phyloP scores from a whole-genome alignment of 2,797 vertebrate species.

The Merluccius polli region DNA sequence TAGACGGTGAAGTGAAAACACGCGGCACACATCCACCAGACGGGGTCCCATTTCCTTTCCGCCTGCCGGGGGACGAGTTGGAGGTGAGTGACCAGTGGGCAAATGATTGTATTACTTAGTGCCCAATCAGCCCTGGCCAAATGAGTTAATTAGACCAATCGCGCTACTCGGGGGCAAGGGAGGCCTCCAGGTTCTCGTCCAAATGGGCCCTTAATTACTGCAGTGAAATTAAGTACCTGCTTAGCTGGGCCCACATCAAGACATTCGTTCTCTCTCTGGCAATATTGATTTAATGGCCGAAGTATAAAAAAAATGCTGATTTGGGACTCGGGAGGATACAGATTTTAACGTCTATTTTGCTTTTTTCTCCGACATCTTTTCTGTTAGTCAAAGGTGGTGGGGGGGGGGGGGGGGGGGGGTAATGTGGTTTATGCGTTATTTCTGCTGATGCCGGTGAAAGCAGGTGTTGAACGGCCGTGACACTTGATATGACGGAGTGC shows the following conservation, averaged over 20 bases:
- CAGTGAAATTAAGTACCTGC: conserved; percentile 71
- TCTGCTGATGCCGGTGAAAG: conserved; percentile 55
- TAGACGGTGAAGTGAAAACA: conserved; percentile 7
- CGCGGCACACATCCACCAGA: conserved; percentile 10
- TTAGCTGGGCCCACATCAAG: conserved; percentile 58
- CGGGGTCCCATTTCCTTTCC: conserved; percentile 28
- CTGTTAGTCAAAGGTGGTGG: conserved; percentile 33
- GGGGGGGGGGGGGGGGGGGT: conserved; percentile 40
- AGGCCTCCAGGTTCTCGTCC: conserved; percentile 64
- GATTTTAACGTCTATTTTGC: conserved; percentile 8
- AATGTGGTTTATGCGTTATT: conserved; percentile 41
- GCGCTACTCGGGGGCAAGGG: conserved; percentile 61
- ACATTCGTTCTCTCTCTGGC: conserved; percentile 41
- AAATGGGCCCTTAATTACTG: conserved; percentile 75
- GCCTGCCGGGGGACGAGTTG: conserved; percentile 40
- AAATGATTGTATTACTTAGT: conserved; percentile 64
- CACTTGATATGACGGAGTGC: conserved; percentile 56
- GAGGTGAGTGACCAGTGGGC: conserved; percentile 71
- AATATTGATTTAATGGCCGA: conserved; percentile 70
- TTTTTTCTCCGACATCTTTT: conserved; percentile 11
- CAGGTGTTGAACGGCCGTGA: conserved; percentile 41
- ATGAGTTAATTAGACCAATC: conserved; percentile 72
- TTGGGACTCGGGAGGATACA: conserved; percentile 21
- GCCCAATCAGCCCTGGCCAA: conserved; percentile 57
- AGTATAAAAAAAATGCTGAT: conserved; percentile 49